Conservation (phyloP, 2,888 invertebrate species). For the Helobdella robusta region DNA sequence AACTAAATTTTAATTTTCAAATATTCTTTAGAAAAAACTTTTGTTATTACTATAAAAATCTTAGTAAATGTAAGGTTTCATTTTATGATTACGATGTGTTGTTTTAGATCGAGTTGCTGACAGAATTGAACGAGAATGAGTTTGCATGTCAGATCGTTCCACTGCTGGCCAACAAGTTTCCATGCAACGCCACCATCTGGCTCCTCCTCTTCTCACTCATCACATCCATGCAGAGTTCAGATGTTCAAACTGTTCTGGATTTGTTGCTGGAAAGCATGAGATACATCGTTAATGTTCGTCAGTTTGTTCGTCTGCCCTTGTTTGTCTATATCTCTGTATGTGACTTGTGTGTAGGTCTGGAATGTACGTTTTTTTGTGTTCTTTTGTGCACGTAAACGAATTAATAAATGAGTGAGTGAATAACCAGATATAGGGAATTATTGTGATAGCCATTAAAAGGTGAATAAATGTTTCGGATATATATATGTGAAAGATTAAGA, state of each 20-base stretch:
- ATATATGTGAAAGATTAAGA: too few species aligned
- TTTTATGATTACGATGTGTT: too few species aligned
- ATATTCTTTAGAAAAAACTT: neutral
- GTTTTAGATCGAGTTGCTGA: constrained; percentile 1
- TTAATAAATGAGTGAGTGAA: too few species aligned
- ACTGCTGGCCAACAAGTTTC: constrained; percentile 12
- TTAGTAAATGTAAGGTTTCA: neutral
- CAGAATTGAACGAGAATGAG: neutral
- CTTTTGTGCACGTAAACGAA: too few species aligned
- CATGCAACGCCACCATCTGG: neutral
- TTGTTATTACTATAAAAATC: neutral
- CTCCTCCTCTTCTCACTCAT: neutral
- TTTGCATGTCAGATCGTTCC: constrained; percentile 5
- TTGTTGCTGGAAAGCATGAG: neutral
- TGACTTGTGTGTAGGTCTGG: neutral
- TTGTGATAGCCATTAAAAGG: too few species aligned
- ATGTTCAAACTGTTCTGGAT: constrained; percentile 1
- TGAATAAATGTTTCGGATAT: too few species aligned
- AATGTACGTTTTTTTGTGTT: neutral
- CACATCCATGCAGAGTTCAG: neutral
- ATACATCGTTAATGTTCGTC: constrained; percentile 9
- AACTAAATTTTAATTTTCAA: neutral
- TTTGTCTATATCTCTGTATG: neutral
- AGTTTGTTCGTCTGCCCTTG: neutral
- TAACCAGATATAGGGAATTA: too few species aligned